Base-by-base conservation (phyloP, 2,797 vertebrate species). In the Champsocephalus gunnari region DNA sequence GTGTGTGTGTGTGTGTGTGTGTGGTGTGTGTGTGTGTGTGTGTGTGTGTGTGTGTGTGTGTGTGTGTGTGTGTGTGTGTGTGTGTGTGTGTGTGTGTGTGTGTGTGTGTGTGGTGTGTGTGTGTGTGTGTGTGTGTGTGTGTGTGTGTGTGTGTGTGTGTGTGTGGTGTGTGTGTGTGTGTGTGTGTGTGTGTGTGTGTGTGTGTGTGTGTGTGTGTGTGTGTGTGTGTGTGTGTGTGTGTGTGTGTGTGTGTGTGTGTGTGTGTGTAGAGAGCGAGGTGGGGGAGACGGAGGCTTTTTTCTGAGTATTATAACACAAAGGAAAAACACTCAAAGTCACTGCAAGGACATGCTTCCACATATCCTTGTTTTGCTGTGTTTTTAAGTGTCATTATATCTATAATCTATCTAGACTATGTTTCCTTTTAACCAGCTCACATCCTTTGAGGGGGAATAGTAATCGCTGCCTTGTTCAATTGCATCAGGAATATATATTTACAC, bases 261-360 rank as follows among this genome's bases (percentile, higher is more conserved):
- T 24, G 34, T 66, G 71, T 19, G 19, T 19, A 57, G 28, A 62
- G 59, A 61, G 51, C 21, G 71, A 49, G 17, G 43, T 59, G 50
- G 54, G 48, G 11, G 34, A 21, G 45, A 56, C n/a, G 21, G 60
- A 38, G 71, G 32, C 12, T 55, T 75, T 55, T 75, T 21, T 69
- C 19, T 71, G 71, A 55, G 65, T 47, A 57, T 66, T 70, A 56
- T 62, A 68, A 68, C 12, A 54, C n/a, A 45, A 17, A 55, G 21
- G 19, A 41, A 19, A 56, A 12, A 65, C 19, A 13, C 28, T 54
- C 44, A 71, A 63, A 66, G 68, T 71, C 72, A 70, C 47, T 45
- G 59, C 75, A 81, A 83, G 78, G 72, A 47, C 73, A 63, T 57
- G 12, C 63, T 78, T 58, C 41, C 6, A 58, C 70, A 62, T 16